Evolutionary conservation across 2,888 invertebrate genomes (phyloP).

Genomic region (Exephanes ischioxanthus): DNA sequence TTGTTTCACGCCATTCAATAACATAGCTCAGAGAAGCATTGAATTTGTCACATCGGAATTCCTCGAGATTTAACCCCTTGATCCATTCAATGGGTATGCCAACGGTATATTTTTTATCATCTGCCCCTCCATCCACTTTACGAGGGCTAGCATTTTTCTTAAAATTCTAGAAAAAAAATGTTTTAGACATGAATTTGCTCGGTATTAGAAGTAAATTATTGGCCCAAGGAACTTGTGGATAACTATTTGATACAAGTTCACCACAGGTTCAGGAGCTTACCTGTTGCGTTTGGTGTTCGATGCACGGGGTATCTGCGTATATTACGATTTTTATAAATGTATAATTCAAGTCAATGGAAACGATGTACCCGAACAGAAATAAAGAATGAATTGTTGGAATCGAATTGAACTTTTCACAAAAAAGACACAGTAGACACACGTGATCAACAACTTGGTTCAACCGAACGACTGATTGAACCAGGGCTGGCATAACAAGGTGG

Average conservation of each 20-base stretch:
- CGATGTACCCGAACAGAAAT: not conserved
- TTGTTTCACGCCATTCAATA: constrained; percentile 32
- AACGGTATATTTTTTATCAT: constrained; percentile 35
- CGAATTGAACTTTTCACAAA: not conserved
- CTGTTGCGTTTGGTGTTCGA: not conserved
- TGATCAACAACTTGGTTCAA: not conserved
- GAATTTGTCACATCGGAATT: constrained; percentile 29
- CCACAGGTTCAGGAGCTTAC: too few relatives aligned
- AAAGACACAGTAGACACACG: not conserved
- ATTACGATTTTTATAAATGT: not conserved
- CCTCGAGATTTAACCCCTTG: constrained; percentile 20
- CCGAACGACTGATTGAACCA: not conserved
- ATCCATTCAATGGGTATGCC: constrained; percentile 51
- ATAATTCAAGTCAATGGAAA: not conserved
- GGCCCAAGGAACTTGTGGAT: too few relatives aligned
- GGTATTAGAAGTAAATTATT: not conserved
- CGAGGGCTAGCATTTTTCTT: constrained; percentile 30
- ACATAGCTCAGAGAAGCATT: constrained; percentile 36
- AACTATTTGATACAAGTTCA: too few relatives aligned
- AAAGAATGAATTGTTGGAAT: not conserved
- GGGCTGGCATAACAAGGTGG: not conserved
- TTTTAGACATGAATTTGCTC: not conserved
- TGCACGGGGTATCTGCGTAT: too few relatives aligned
- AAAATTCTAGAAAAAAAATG: not conserved
- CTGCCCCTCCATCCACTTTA: constrained; percentile 48